These are phyloP conservation scores for Euzophera pinguis DNA, from an alignment of 2,888 invertebrate species.

Conservation along the genomic window DNA sequence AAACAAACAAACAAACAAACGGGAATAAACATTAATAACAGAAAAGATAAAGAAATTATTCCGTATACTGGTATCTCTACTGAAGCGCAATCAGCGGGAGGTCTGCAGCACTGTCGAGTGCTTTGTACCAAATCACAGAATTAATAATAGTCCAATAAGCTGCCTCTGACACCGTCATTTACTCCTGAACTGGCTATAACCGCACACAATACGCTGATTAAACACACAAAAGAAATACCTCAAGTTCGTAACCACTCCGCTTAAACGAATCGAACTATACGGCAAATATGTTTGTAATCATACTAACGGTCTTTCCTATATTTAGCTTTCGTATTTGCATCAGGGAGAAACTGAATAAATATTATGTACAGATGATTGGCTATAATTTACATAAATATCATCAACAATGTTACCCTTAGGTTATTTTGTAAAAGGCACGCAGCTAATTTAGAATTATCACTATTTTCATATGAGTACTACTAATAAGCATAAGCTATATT, in stretches of 20 bases:
- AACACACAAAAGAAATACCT: not conserved
- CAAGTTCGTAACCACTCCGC: not conserved
- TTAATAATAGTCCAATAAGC: too few relatives aligned
- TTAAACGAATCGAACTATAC: not conserved
- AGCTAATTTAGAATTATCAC: too few relatives aligned
- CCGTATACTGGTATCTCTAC: not conserved
- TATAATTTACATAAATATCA: not conserved
- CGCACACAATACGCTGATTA: not conserved
- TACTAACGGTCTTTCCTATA: not conserved
- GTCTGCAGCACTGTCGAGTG: not conserved
- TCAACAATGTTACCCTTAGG: too few relatives aligned
- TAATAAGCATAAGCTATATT: not conserved
- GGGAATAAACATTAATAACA: not conserved
- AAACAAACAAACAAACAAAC: not conserved
- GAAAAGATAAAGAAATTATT: not conserved
- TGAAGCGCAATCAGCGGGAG: not conserved
- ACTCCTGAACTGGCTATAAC: not conserved
- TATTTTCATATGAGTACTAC: too few relatives aligned
- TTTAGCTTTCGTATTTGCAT: not conserved
- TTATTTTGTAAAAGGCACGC: too few relatives aligned
- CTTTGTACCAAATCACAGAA: too few relatives aligned
- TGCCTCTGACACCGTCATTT: not conserved
- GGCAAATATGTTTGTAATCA: not conserved
- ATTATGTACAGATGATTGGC: not conserved
- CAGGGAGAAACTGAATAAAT: too few relatives aligned